Percentiles rank a stretch among this genome's conserved stretches.
These are phyloP conservation scores for Dryadula phaetusa DNA, from an alignment of 2,888 invertebrate species.

Conservation along the genomic window DNA sequence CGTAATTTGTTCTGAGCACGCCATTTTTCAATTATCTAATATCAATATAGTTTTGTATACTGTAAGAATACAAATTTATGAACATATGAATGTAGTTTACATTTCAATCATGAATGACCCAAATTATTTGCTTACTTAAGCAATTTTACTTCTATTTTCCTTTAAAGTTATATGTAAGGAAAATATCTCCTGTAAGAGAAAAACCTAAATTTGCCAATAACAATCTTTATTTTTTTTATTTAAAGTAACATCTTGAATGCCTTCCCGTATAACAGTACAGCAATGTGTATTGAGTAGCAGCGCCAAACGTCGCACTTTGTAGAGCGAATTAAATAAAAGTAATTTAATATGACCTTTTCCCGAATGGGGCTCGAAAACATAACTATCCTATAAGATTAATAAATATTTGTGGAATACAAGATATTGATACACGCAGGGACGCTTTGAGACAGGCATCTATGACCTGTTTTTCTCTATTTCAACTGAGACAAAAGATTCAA, in stretches of 20 bases:
- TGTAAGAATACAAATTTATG: constrained; percentile 66
- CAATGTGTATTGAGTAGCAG: no score
- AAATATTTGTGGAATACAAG: neutral
- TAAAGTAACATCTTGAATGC: no score
- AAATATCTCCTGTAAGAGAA: no score
- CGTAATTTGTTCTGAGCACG: constrained; percentile 76
- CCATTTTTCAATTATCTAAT: constrained; percentile 81
- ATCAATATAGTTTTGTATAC: constrained; percentile 82
- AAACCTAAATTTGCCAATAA: no score
- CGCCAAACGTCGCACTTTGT: no score
- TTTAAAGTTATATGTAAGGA: no score
- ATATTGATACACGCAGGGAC: neutral
- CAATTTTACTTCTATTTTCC: no score
- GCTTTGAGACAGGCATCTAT: constrained; percentile 55
- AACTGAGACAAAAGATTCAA: constrained; percentile 47
- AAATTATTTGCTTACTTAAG: neutral
- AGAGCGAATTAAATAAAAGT: no score
- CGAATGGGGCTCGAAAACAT: neutral
- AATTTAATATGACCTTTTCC: no score
- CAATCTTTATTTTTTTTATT: no score
- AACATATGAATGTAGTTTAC: neutral
- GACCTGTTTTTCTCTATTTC: constrained; percentile 61
- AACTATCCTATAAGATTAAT: neutral
- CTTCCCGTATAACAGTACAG: no score
- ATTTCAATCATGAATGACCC: neutral